phyloP scores from a whole-genome alignment of 2,113 vertebrate genomes.

The Burhinus bistriatus region DNA sequence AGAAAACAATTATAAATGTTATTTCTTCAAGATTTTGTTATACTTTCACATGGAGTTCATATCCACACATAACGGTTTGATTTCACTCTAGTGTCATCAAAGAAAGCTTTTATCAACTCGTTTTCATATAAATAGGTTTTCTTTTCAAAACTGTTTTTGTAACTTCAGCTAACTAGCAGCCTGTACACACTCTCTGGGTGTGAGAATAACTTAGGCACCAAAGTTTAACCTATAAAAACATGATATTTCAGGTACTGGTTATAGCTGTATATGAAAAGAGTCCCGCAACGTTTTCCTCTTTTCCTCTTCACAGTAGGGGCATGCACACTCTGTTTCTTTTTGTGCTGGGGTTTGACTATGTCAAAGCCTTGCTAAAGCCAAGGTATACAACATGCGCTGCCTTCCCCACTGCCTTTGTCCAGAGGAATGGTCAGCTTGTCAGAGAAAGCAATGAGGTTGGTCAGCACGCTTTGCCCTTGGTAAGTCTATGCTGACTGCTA shows the following conservation, averaged over 20 bases:
- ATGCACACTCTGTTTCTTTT: background rate
- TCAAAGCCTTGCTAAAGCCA: background rate
- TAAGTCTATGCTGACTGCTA: background rate
- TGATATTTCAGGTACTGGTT: background rate
- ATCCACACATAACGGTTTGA: background rate
- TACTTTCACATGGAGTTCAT: background rate
- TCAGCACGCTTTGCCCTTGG: background rate
- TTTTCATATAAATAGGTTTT: background rate
- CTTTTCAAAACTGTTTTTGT: background rate
- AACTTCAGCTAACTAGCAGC: background rate
- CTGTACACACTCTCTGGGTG: background rate
- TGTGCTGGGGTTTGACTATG: background rate
- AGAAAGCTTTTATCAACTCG: conserved; percentile 13
- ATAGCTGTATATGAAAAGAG: background rate
- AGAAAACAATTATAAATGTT: conserved; percentile 58
- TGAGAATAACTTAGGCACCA: background rate
- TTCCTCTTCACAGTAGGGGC: background rate
- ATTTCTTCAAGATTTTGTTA: conserved; percentile 44
- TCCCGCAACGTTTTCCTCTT: background rate
- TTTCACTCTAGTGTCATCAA: background rate
- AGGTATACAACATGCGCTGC: background rate
- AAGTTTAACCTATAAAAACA: background rate
- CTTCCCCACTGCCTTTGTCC: background rate
- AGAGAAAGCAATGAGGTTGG: background rate
- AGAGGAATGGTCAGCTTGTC: background rate